Conservation (phyloP, 1,140 invertebrate species). For the Caerostris darwini region DNA sequence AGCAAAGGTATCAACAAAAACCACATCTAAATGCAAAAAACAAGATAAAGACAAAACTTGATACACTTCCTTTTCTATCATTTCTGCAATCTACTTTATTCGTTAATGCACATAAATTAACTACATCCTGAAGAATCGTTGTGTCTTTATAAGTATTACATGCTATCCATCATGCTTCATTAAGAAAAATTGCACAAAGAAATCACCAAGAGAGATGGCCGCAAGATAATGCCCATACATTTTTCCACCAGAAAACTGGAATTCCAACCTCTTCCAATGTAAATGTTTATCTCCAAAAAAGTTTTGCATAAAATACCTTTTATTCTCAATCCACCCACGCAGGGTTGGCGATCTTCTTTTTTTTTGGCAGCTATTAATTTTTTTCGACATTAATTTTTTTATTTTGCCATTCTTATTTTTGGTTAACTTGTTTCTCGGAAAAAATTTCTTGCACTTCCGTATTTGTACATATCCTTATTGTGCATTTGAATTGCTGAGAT, state of each 20-base stretch:
- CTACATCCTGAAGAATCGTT: not conserved
- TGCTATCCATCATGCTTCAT: constrained; percentile 23
- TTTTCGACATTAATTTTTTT: not conserved
- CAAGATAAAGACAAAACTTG: not conserved
- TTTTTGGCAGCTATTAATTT: not conserved
- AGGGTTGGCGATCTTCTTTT: not conserved
- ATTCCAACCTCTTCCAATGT: not conserved
- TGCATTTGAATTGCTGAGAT: constrained; percentile 10
- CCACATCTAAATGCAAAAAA: too few species aligned
- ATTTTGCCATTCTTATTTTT: not conserved
- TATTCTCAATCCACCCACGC: not conserved
- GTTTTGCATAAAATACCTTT: constrained; percentile 13
- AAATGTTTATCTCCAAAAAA: constrained; percentile 25
- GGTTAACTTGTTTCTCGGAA: too few species aligned
- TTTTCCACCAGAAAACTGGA: constrained; percentile 5
- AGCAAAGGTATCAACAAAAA: too few species aligned
- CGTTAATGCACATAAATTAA: constrained; percentile 11
- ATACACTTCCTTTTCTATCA: constrained; percentile 11
- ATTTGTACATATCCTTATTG: not conserved
- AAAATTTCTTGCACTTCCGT: not conserved
- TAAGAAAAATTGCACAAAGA: not conserved
- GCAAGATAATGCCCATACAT: not conserved
- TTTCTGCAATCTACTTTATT: not conserved
- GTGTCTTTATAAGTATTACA: not conserved
- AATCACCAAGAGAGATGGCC: not conserved